These are phyloP conservation scores for Tapirus indicus DNA, from an alignment of 2,797 vertebrate genomes.

Conservation along the genomic window DNA sequence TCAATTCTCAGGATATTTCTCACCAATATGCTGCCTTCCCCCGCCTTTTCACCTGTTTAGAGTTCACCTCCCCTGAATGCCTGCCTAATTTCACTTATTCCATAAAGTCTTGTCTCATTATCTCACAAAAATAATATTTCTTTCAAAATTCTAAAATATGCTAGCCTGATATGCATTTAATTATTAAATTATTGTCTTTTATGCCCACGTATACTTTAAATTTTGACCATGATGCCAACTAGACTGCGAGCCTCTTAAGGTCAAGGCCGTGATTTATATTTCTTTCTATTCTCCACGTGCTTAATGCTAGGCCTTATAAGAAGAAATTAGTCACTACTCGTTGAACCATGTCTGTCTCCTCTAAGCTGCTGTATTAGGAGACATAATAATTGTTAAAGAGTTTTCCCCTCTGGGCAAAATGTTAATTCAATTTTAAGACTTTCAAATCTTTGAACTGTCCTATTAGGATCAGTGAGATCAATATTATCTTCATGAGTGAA, in stretches of 20 bases:
- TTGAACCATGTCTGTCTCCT: not conserved
- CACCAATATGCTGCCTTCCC: not conserved
- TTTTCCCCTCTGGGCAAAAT: conserved; percentile 48
- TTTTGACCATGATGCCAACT: conserved; percentile 4
- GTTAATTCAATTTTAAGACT: conserved; percentile 39
- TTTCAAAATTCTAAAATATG: conserved; percentile 55
- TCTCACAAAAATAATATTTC: conserved; percentile 8
- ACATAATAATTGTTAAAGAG: conserved; percentile 35
- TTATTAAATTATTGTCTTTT: not conserved
- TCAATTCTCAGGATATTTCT: not conserved
- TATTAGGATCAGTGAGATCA: not conserved
- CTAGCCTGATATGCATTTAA: not conserved
- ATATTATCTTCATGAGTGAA: conserved; percentile 35
- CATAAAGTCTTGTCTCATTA: conserved; percentile 10
- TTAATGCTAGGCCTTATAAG: not conserved
- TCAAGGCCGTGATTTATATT: not conserved
- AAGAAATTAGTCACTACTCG: not conserved
- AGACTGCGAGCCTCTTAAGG: not conserved
- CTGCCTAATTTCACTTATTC: not conserved
- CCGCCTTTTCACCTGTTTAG: not conserved
- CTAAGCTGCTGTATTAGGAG: not conserved
- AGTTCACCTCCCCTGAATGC: not conserved
- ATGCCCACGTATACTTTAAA: not conserved
- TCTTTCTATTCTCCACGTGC: not conserved
- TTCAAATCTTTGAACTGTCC: conserved; percentile 44